Percentiles rank a stretch among this genome's conserved stretches.
These are phyloP conservation scores for Anguilla megastoma DNA, from an alignment of 2,797 vertebrate genomes.

Conservation along the genomic window DNA sequence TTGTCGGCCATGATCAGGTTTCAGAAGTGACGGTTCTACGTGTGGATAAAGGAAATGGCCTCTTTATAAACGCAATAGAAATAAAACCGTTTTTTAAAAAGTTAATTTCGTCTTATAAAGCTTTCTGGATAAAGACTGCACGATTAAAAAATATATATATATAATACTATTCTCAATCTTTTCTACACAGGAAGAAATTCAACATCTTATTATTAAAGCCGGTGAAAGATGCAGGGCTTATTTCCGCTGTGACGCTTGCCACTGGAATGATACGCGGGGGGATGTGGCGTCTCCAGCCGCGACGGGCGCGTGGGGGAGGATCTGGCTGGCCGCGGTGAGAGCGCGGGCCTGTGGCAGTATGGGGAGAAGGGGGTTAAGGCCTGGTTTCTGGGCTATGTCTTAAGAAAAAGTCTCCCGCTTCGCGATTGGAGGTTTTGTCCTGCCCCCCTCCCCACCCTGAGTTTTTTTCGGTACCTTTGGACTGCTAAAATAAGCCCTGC, in stretches of 20 bases:
- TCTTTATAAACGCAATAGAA: constrained; percentile 70
- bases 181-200: constrained; percentile 75
- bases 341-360: neutral
- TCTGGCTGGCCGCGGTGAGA: neutral
- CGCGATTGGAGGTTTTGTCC: neutral
- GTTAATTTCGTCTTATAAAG: constrained; percentile 79
- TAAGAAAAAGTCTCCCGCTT: neutral
- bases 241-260: constrained; percentile 29
- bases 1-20: constrained; percentile 18
- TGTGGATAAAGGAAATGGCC: neutral
- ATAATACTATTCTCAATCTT: constrained; percentile 79
- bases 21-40: neutral
- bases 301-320: neutral
- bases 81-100: constrained; percentile 79
- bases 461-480: constrained; percentile 13
- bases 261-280: neutral
- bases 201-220: constrained; percentile 76
- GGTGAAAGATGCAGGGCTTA: constrained; percentile 68
- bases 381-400: neutral
- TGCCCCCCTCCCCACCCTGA: no score
- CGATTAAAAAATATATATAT: constrained; percentile 77
- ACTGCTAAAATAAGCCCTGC: constrained; percentile 60
- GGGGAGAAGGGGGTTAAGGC: no score
- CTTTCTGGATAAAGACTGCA: constrained; percentile 80
- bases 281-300: neutral